Evolutionary conservation across 2,888 invertebrate species (phyloP).

Genomic region (Phania funesta): DNA sequence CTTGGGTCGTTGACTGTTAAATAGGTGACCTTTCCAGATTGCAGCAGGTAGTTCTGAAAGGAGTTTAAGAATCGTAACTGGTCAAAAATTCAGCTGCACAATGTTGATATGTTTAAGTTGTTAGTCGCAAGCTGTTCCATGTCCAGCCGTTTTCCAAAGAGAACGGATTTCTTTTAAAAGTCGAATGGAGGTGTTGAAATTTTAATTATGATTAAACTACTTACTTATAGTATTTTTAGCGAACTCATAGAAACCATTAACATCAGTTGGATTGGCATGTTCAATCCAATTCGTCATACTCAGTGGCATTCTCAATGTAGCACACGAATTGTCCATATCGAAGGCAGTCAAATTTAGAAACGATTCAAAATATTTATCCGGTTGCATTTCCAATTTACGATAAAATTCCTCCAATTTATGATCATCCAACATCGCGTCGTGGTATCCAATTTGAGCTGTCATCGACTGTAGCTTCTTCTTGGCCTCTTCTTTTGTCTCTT

Average conservation of each 20-base stretch:
- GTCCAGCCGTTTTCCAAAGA: no score
- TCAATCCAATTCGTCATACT: constrained; percentile 93
- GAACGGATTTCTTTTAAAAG: no score
- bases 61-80: no score
- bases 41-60: constrained; percentile 94
- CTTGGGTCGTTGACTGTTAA: constrained; percentile 91
- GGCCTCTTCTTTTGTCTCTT: no score
- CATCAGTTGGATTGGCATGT: constrained; percentile 91
- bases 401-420: constrained; percentile 88
- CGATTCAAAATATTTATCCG: no score
- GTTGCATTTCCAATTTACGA: no score
- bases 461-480: constrained; percentile 90
- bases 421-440: constrained; percentile 92
- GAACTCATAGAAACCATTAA: constrained; percentile 92
- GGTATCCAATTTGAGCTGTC: constrained; percentile 95
- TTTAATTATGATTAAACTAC: no score
- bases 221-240: constrained; percentile 94
- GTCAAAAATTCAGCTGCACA: no score
- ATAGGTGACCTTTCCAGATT: constrained; percentile 95
- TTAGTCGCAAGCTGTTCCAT: no score
- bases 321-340: constrained; percentile 89
- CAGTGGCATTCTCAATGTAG: constrained; percentile 87
- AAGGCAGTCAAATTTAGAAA: constrained; percentile 90
- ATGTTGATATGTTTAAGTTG: no score
- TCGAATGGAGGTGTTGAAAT: no score